phyloP scores from a whole-genome alignment of 2,888 invertebrate genomes.

The Hedya salicella region DNA sequence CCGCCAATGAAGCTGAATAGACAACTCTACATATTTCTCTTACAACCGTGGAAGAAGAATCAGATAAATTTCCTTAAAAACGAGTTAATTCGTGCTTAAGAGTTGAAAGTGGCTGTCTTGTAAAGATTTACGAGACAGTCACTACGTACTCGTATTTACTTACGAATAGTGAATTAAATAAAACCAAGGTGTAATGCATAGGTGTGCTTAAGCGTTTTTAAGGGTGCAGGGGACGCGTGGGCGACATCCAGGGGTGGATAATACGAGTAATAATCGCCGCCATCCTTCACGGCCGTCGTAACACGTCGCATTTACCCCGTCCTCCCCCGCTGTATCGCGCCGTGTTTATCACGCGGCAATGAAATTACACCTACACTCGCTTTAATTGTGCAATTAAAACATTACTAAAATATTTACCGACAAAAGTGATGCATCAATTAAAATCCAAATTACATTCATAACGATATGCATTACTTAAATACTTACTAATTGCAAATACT shows the following conservation, averaged over 20 bases:
- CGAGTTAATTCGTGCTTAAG: neutral
- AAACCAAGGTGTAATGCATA: slow-evolving; percentile 59
- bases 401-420: slow-evolving; percentile 26
- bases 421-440: slow-evolving; percentile 22
- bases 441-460: slow-evolving; percentile 26
- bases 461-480: slow-evolving; percentile 19
- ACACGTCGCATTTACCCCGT: slow-evolving; percentile 65
- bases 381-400: slow-evolving; percentile 34
- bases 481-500: slow-evolving; percentile 38
- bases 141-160: too few relatives aligned
- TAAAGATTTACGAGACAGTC: too few relatives aligned
- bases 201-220: slow-evolving; percentile 46
- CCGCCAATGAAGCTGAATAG: slow-evolving; percentile 24
- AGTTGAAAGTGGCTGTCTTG: slow-evolving; percentile 9
- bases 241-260: slow-evolving; percentile 64
- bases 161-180: slow-evolving; percentile 48
- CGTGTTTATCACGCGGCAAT: slow-evolving; percentile 71
- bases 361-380: slow-evolving; percentile 64
- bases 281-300: slow-evolving; percentile 71
- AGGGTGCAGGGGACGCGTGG: slow-evolving; percentile 55
- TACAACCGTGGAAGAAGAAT: slow-evolving; percentile 4
- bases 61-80: slow-evolving; percentile 1
- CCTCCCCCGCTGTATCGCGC: slow-evolving; percentile 51
- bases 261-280: slow-evolving; percentile 77
- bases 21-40: slow-evolving; percentile 9